Conservation (phyloP, 2,888 invertebrate species). For the Oeneis ivallda region DNA sequence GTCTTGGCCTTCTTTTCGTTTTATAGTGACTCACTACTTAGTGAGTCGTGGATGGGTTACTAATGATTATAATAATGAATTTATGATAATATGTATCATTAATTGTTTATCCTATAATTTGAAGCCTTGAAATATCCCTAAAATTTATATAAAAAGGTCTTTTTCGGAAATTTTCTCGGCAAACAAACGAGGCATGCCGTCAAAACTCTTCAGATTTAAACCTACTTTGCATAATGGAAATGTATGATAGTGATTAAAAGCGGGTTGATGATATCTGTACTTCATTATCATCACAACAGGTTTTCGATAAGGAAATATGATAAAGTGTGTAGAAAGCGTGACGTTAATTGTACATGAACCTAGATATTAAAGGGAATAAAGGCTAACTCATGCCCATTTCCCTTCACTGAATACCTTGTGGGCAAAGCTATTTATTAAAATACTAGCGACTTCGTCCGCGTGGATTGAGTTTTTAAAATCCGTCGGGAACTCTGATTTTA, state of each 20-base stretch:
- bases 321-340: conserved; percentile 67
- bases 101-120: too few relatives aligned
- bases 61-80: too few relatives aligned
- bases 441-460: too few relatives aligned
- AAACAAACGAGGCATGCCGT: not conserved
- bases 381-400: not conserved
- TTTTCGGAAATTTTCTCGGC: too few relatives aligned
- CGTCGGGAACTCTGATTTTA: too few relatives aligned
- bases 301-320: conserved; percentile 26
- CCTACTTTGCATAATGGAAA: conserved; percentile 3
- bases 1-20: too few relatives aligned
- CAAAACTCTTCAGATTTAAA: conserved; percentile 1
- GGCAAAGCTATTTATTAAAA: not conserved
- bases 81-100: too few relatives aligned
- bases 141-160: too few relatives aligned
- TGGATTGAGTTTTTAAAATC: too few relatives aligned
- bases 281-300: conserved; percentile 17
- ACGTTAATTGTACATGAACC: conserved; percentile 47
- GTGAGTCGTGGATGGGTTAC: too few relatives aligned
- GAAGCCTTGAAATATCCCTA: too few relatives aligned
- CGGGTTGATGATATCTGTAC: conserved; percentile 10
- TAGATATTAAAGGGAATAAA: conserved; percentile 37
- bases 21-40: too few relatives aligned
- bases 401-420: not conserved
- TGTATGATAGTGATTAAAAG: not conserved